Evolutionary conservation across 2,888 invertebrate species (phyloP).

Genomic region (Cryptocephalus moraei): DNA sequence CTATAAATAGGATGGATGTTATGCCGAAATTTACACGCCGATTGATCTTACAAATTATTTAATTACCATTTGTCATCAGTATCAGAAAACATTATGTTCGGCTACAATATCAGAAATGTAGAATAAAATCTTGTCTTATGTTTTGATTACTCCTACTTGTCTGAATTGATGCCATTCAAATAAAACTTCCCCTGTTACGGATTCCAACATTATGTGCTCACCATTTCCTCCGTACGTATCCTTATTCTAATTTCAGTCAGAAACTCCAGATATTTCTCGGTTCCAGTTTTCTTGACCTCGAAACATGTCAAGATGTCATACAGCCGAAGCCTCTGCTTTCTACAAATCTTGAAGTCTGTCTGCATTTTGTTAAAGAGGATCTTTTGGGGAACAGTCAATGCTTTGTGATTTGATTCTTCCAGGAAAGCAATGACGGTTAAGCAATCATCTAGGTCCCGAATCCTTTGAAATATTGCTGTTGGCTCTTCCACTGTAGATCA

Average conservation of each 20-base stretch:
- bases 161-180: no score
- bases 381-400: conserved; percentile 9
- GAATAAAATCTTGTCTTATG: no score
- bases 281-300: conserved; percentile 13
- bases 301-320: conserved; percentile 23
- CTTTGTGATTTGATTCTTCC: conserved; percentile 9
- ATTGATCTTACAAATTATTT: no score
- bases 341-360: conserved; percentile 20
- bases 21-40: no score
- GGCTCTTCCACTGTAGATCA: conserved; percentile 77
- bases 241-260: background rate
- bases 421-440: conserved; percentile 15
- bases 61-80: no score
- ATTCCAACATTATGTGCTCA: background rate
- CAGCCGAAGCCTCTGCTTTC: conserved; percentile 20
- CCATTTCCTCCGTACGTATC: background rate
- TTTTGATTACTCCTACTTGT: no score
- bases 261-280: background rate
- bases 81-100: no score
- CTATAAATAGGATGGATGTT: no score
- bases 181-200: background rate
- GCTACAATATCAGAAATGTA: no score
- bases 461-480: conserved; percentile 76
- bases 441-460: conserved; percentile 55
- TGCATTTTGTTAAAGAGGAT: conserved; percentile 16